Evolutionary conservation across 2,888 invertebrate species (phyloP).

Genomic region (Frankliniella fusca): DNA sequence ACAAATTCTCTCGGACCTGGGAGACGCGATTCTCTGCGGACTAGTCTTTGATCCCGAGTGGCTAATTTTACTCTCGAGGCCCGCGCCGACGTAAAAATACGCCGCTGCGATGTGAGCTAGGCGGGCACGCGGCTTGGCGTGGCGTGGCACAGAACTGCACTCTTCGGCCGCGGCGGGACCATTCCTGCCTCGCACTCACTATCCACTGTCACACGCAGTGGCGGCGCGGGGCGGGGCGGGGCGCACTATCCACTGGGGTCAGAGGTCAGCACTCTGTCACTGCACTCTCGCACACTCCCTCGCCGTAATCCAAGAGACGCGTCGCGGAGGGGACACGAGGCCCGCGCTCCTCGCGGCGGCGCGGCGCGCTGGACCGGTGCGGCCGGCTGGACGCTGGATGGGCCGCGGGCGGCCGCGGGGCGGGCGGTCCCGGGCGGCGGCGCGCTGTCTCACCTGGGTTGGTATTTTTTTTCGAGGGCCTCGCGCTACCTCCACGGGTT

Average conservation of each 20-base stretch:
- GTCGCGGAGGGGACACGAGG: neutral
- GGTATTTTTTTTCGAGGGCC: slow-evolving; percentile 17
- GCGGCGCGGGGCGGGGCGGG: neutral
- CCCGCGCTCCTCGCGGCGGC: too few species aligned
- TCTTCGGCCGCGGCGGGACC: neutral
- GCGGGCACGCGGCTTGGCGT: neutral
- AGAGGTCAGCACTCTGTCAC: neutral
- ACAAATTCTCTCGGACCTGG: too few species aligned
- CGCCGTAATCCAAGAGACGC: neutral
- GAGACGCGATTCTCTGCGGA: too few species aligned
- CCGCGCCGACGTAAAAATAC: too few species aligned
- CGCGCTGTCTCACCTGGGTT: neutral
- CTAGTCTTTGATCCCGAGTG: too few species aligned
- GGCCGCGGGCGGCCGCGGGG: neutral
- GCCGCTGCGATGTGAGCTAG: too few species aligned
- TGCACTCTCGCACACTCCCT: too few species aligned
- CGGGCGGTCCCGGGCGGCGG: neutral
- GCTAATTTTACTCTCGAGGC: too few species aligned
- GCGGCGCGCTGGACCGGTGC: neutral
- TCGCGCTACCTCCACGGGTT: slow-evolving; percentile 15
- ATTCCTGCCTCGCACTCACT: neutral
- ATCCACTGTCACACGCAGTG: neutral
- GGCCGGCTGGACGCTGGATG: neutral
- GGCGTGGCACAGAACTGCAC: neutral
- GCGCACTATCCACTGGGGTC: neutral